A percentile compares a stretch with the other conserved stretches of the same genome.
These are phyloP conservation scores for Ascaphus truei DNA, from an alignment of 2,113 vertebrate genomes.

Conservation along the genomic window DNA sequence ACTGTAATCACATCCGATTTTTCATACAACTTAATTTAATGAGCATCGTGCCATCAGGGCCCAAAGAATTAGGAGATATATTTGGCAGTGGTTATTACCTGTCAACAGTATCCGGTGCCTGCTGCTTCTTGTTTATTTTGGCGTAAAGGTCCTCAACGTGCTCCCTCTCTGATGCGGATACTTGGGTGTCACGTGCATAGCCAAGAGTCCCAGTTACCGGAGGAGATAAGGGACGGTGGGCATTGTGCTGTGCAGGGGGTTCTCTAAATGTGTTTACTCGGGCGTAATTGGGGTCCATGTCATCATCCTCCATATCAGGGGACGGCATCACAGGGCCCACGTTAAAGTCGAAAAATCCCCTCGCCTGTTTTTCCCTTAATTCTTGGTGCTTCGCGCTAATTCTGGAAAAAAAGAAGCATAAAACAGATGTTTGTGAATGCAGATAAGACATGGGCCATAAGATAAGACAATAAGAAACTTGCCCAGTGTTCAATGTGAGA, in stretches of 20 bases:
- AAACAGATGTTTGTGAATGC: not conserved
- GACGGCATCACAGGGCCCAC: conserved; percentile 36
- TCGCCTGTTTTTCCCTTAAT: conserved; percentile 70
- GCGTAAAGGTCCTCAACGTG: conserved; percentile 86
- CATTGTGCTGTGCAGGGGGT: conserved; percentile 51
- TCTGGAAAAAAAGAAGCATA: conserved; percentile 58
- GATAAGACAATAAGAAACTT: too few relatives aligned
- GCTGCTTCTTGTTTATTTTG: conserved; percentile 90
- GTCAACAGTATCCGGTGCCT: conserved; percentile 67
- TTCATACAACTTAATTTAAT: conserved; percentile 48
- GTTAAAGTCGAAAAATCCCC: conserved; percentile 58
- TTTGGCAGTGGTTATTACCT: conserved; percentile 64
- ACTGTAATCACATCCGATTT: conserved; percentile 63
- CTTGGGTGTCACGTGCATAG: conserved; percentile 54
- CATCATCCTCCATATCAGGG: conserved; percentile 87
- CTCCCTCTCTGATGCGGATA: conserved; percentile 67
- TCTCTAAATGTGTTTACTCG: conserved; percentile 87
- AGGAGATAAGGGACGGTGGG: conserved; percentile 62
- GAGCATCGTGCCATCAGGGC: conserved; percentile 6
- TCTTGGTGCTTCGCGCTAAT: conserved; percentile 87
- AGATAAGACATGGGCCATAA: conserved; percentile 29
- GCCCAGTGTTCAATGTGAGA: too few relatives aligned
- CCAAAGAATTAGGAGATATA: conserved; percentile 5
- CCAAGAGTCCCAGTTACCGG: conserved; percentile 46
- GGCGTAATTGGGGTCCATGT: conserved; percentile 91